A percentile compares a stretch with the other conserved stretches of the same genome.
Conservation (phyloP, 1,140 invertebrate genomes). For the Helicoverpa zea region DNA sequence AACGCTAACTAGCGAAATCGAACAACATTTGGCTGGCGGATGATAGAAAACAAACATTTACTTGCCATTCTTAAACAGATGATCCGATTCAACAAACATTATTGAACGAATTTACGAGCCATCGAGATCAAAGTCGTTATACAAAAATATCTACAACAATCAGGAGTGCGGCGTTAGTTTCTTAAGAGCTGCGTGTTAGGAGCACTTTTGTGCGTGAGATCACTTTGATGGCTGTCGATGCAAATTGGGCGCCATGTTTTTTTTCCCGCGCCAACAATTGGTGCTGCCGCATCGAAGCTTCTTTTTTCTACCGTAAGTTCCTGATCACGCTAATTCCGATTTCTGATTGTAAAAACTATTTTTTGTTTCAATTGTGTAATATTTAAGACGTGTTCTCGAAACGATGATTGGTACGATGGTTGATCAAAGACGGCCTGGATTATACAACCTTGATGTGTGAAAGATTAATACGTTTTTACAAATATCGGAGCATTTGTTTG, state of each 20-base stretch:
- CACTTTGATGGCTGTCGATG: conserved; percentile 53
- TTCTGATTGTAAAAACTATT: conserved; percentile 47
- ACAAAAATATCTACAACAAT: conserved; percentile 64
- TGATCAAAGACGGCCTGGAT: conserved; percentile 65
- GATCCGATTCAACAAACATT: conserved; percentile 75
- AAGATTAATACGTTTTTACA: conserved; percentile 60
- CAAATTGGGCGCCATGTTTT: conserved; percentile 62
- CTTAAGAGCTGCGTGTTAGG: conserved; percentile 55
- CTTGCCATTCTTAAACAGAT: conserved; percentile 72
- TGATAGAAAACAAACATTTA: conserved; percentile 82
- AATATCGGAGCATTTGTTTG: conserved; percentile 55
- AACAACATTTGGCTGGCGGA: conserved; percentile 75
- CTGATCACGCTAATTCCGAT: conserved; percentile 65
- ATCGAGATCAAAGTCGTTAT: conserved; percentile 70
- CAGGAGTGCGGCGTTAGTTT: conserved; percentile 51
- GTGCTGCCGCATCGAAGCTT: conserved; percentile 62
- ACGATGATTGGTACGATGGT: conserved; percentile 55
- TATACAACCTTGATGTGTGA: conserved; percentile 55
- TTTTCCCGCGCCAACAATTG: conserved; percentile 60
- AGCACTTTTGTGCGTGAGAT: conserved; percentile 56
- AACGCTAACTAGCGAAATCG: conserved; percentile 73
- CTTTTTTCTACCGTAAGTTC: conserved; percentile 58
- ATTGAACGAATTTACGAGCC: conserved; percentile 69
- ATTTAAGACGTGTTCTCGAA: conserved; percentile 52
- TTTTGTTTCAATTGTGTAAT: conserved; percentile 60